Conservation (phyloP, 2,797 vertebrate genomes). For the Percopsis omiscomaycus region DNA sequence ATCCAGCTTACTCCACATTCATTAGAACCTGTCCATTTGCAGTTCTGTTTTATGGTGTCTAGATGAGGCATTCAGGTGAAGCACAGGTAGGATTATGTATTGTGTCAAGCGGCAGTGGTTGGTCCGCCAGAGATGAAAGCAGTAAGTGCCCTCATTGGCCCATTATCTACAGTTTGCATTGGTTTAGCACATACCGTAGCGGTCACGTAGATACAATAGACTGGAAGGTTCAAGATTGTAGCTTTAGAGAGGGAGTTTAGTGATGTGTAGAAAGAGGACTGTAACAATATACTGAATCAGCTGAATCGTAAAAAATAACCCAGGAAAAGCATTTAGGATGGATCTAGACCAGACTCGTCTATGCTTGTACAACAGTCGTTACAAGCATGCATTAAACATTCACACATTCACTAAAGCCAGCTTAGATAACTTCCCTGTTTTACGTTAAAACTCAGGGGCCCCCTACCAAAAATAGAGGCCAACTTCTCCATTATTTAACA, state of each 20-base stretch:
- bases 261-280: conserved; percentile 16
- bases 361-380: conserved; percentile 40
- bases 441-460: conserved; percentile 43
- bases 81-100: too few species aligned
- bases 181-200: too few species aligned
- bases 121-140: too few species aligned
- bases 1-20: too few species aligned
- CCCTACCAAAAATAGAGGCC: conserved; percentile 43
- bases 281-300: conserved; percentile 16
- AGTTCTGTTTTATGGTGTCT: too few species aligned
- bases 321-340: conserved; percentile 48
- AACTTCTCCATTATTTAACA: conserved; percentile 30
- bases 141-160: too few species aligned
- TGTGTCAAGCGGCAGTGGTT: too few species aligned
- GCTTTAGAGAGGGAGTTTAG: background rate
- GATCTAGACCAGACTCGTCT: conserved; percentile 43
- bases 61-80: too few species aligned
- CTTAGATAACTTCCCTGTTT: conserved; percentile 57
- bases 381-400: conserved; percentile 42
- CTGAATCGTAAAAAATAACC: conserved; percentile 16
- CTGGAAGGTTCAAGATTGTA: too few species aligned
- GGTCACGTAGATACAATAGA: too few species aligned
- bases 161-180: too few species aligned
- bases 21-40: too few species aligned
- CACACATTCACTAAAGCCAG: conserved; percentile 45